Evolutionary conservation across 1,140 invertebrate species (phyloP), one percentile per base, ranked within the genome.

Genomic region (Prorops nasuta): DNA sequence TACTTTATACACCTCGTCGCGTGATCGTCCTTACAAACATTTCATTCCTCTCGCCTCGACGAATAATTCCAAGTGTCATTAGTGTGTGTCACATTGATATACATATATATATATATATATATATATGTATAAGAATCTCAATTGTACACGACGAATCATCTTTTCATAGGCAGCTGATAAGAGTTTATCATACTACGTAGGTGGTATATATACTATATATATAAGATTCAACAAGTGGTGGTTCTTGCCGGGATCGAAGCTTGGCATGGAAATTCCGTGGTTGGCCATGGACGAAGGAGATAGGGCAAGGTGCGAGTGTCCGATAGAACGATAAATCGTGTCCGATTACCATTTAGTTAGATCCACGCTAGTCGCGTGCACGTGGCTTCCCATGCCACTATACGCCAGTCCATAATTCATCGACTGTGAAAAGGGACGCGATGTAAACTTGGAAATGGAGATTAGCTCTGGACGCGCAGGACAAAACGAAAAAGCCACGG

Each of bases 321-420:
- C 24, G 24, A 28, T 28, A 7, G 24, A 28, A 28, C 6, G 24
- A 61, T 61, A 61, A 61, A 61, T 61, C 49, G 49, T 47, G 46
- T 46, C 39, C 58, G 49, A 61, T 61, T 61, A 61, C 49, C 58
- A 61, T 61, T 61, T 60, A 56, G 59, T 60, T 60, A 56, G 54
- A 44, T 60, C 36, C 42, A 36, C 12, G 44, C 32, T 20, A 50
- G n/a, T n/a, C n/a, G 51, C 55, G 36, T 59, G 49, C 51, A 47
- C 35, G 49, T 22, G 42, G 34, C 44, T 59, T 56, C 52, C 49
- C 57, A 49, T 56, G 53, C 42, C n/a, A n/a, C n/a, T n/a, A n/a
- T n/a, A n/a, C n/a, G n/a, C n/a, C 42, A 51, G 57, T 56, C 57
- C 57, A 56, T 60, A 60, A 60, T 56, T 60, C 52, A 60, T 45